Conservation (phyloP, 2,113 vertebrate species). For the Dipodomys ordii region DNA sequence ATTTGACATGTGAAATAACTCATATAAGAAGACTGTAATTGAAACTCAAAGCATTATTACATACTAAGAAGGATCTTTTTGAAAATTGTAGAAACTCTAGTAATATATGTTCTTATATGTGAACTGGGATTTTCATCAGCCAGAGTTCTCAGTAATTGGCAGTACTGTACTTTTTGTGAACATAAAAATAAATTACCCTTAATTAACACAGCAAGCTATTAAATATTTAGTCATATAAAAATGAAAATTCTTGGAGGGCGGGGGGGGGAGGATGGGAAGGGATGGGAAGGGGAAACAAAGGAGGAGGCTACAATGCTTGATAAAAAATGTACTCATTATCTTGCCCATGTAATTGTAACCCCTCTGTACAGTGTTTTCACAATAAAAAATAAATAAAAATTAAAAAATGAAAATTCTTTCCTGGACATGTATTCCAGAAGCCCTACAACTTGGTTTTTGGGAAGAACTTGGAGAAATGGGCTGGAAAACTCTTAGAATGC, state of each 20-base stretch:
- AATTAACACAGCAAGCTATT: constrained; percentile 34
- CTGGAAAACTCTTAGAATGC: too few species aligned
- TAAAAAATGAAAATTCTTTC: constrained; percentile 27
- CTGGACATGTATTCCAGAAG: too few species aligned
- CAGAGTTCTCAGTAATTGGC: constrained; percentile 21
- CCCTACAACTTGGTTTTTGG: too few species aligned
- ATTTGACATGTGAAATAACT: not conserved
- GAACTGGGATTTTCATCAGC: not conserved
- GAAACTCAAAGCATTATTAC: not conserved
- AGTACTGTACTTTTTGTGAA: not conserved
- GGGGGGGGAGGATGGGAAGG: too few species aligned
- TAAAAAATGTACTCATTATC: too few species aligned
- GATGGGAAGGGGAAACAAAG: too few species aligned
- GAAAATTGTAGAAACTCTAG: constrained; percentile 26
- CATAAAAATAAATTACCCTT: constrained; percentile 64
- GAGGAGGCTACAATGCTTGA: too few species aligned
- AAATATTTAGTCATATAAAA: constrained; percentile 61
- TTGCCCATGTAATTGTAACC: too few species aligned
- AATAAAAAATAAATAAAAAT: too few species aligned
- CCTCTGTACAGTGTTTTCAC: too few species aligned
- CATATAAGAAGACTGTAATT: not conserved
- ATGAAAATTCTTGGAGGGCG: not conserved
- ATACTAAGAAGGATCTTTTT: not conserved
- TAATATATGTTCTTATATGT: not conserved
- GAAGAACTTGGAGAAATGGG: too few species aligned